Base-by-base conservation (phyloP, 2,888 invertebrate species). In the Drosophila eohydei region DNA sequence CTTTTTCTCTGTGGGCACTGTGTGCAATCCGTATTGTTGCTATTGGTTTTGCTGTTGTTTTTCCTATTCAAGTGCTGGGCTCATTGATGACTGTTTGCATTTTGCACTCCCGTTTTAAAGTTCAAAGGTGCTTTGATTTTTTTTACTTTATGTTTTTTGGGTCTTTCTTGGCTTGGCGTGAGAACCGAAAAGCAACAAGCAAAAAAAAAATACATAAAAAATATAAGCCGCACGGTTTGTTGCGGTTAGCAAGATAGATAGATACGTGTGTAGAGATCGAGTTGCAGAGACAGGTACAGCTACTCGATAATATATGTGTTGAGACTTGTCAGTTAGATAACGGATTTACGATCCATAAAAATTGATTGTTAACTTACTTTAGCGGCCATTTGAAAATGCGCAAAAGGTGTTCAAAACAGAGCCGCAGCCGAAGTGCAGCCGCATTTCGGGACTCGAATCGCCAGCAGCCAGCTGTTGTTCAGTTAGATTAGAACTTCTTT, bases 41-140 rank as follows among this genome's bases (percentile, higher is more conserved):
- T 55, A 58, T 61, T 36, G 16, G 34, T 41, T 26, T 40, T 67
- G 62, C 41, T 61, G 32, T 52, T 26, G 38, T 26, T 61, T 68
- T 76, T 62, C 66, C 57, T 74, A 71, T 63, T 67, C 56, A 43
- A 55, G 26, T 34, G 21, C 48, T 50, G 63, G 71, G 61, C 64
- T 65, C 75, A 80, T 83, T 85, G 89, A 80, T 88, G 80, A 80
- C 80, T 89, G 88, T 83, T 89, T 88, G 88, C 80, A 77, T 76
- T 83, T 78, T 82, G 83, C 86, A 84, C 84, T 84, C 84, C 89
- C 71, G 88, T 74, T 82, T 89, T 84, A 85, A 85, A 85, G 89
- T 89, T 85, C 84, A 85, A 89, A 85, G 84, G 88, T 85, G 38
- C 54, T 58, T 16, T 38, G 38, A 38, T 56, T 58, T 32, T 36